Evolutionary conservation across 2,113 vertebrate species (phyloP), one percentile per base, ranked within the genome.

Genomic region (Nycticorax nycticorax): DNA sequence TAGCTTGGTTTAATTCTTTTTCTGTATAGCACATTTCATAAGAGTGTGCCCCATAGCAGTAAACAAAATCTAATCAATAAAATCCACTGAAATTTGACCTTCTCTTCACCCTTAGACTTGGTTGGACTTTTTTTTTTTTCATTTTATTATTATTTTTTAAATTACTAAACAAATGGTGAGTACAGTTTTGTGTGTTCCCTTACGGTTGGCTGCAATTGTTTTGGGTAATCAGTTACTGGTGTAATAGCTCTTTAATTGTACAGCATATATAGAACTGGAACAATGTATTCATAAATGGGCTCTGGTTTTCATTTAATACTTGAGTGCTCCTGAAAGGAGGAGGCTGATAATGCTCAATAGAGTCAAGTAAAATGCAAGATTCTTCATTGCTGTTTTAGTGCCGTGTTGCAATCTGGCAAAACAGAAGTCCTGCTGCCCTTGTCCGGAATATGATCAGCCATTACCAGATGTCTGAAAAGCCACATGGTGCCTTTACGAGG

Each of bases 11-110:
- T 93, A 92, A 85, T 94, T 95, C 3, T 56, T 91, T 96, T 92
- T 37, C 59, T 85, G 23, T 89, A 75, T 69, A 78, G 24, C 50
- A 66, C 14, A 6, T 94, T 95, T 94, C 76, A 33, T 91, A 85
- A 83, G n/a, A 84, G 18, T 76, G 39, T 83, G 47, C 63, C 67
- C 85, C 48, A 79, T 73, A 90, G 77, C 67, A 95, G 74, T 85
- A 95, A 96, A 85, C 67, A 94, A 97, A 96, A 89, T 89, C 62
- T 86, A 94, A 97, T 95, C 81, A 80, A 96, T 96, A 93, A 94
- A 90, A 94, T 69, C 12, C 35, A 73, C 93, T 78, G 82, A 97
- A 94, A 96, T 94, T 91, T 97, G 91, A 95, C 96, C 92, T 97
- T 90, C 57, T 80, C 53, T 48, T 97, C 85, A 94, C 86, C 82